Percentiles rank a stretch among this genome's conserved stretches.
Conservation (phyloP, 1,140 invertebrate species). For the Octopus bimaculoides region DNA sequence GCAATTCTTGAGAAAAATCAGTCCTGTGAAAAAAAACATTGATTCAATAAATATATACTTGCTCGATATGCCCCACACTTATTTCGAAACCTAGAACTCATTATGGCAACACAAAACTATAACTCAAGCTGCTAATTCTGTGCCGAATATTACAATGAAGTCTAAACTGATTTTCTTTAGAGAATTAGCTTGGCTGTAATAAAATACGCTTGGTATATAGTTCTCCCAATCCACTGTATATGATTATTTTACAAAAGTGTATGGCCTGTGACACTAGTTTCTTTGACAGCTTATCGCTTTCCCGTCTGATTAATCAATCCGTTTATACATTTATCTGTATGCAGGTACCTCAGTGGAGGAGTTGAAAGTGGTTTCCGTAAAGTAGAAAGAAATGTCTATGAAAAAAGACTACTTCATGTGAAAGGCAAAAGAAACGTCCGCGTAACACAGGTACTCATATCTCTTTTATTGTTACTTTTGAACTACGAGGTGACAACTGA, state of each 20-base stretch:
- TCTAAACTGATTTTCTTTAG: neutral
- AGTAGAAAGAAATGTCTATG: slow-evolving; percentile 67
- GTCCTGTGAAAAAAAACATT: too few species aligned
- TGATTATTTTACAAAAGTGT: neutral
- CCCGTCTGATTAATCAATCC: neutral
- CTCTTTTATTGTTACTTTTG: too few species aligned
- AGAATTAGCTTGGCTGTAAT: neutral
- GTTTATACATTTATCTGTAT: slow-evolving; percentile 44
- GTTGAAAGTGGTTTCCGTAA: slow-evolving; percentile 79
- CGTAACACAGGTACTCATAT: slow-evolving; percentile 66
- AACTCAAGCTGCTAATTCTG: too few species aligned
- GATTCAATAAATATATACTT: too few species aligned
- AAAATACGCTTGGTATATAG: neutral
- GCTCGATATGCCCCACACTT: too few species aligned
- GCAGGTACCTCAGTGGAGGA: slow-evolving; percentile 78
- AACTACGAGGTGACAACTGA: too few species aligned
- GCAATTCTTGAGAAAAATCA: too few species aligned
- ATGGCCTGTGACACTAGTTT: neutral
- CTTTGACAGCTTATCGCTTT: neutral
- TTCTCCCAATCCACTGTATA: neutral
- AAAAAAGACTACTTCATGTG: slow-evolving; percentile 75
- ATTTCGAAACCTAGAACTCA: too few species aligned
- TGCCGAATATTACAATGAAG: too few species aligned
- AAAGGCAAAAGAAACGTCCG: slow-evolving; percentile 85
- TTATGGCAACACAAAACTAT: too few species aligned